Base-by-base conservation (phyloP, 2,797 vertebrate species). In the Acanthurus leucopareius region DNA sequence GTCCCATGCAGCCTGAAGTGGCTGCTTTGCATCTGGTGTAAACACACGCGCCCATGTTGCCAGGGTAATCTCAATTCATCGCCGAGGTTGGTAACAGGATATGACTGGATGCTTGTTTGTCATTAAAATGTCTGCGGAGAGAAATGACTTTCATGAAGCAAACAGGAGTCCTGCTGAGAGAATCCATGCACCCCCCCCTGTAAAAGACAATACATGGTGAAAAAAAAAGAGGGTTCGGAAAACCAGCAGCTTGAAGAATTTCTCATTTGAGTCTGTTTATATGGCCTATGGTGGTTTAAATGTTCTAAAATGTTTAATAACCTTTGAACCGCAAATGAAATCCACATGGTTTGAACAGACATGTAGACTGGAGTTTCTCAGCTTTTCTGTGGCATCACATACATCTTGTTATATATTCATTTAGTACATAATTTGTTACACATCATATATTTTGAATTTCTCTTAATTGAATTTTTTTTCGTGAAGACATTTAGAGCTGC, bases 31-130 rank as follows among this genome's bases (percentile, higher is more conserved):
- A 87, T 84, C 54, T 75, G 79, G 69, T 45, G 64, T 76, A 53
- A 87, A 88, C 75, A 80, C 59, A n/a, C 54, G 53, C 16, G 7
- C 61, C 57, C 54, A 14, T 77, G 85, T 89, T 87, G 68, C 84
- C 82, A 63, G 9, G 83, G 79, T 80, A 83, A 91, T 90, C 74
- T 88, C 25, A 38, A 71, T 80, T 85, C 79, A 84, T 69, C 74
- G 25, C 82, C 49, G 32, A 10, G 63, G 81, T 71, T 64, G 74
- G 79, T 72, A 73, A 88, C 85, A 79, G 79, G 85, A 89, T 83
- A 56, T 80, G 83, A 82, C 87, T 75, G 83, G 77, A 63, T 83
- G 56, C 77, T 77, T 70, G 86, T 87, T 83, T 86, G 70, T 83
- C 80, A 82, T 86, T 85, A 87, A 88, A 83, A 69, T 1, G 16